Base-by-base conservation (phyloP, 2,113 vertebrate species). In the Suncus etruscus region DNA sequence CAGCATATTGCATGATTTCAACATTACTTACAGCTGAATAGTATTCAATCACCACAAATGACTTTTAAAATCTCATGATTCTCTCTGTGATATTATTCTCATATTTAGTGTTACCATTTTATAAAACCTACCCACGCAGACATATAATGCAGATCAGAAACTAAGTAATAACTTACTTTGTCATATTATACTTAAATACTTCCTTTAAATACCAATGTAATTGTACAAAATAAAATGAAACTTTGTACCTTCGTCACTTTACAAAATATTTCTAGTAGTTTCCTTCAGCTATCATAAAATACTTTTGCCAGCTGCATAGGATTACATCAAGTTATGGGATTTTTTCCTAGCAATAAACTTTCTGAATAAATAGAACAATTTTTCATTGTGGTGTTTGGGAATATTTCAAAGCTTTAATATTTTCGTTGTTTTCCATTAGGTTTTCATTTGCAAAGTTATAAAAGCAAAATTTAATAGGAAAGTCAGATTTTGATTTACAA, bases 261-360 rank as follows among this genome's bases (percentile, higher is more conserved):
- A 58, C 9, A 50, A 68, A 92, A 24, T 16, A 11, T 24, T 87
- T 79, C 72, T 48, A 50, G 29, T 0, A 1, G 31, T 51, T 39
- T 81, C 39, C 74, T 74, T 18, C 31, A 8, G 72, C 84, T 90
- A 94, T 92, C 77, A 76, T 80, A 74, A 50, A 65, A 87, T 58
- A 29, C 47, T 92, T 95, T 96, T 91, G 78, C 94, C 96, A 96
- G 95, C 95, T 95, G 94, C 89, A 94, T 87, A 89, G 92, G 72
- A 94, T 95, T 95, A 95, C 94, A 91, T 85, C 68, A 74, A 74
- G 91, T 96, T 96, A 96, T 70, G 91, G 91, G 96, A 92, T 95
- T 96, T 61, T 39, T 96, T 96, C 96, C 95, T 95, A 93, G 91
- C 87, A 93, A 77, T 96, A 96, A 96, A 96, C 89, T 91, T 92